Evolutionary conservation across 2,888 invertebrate species (phyloP).

Genomic region (Callyntrura sp.): DNA sequence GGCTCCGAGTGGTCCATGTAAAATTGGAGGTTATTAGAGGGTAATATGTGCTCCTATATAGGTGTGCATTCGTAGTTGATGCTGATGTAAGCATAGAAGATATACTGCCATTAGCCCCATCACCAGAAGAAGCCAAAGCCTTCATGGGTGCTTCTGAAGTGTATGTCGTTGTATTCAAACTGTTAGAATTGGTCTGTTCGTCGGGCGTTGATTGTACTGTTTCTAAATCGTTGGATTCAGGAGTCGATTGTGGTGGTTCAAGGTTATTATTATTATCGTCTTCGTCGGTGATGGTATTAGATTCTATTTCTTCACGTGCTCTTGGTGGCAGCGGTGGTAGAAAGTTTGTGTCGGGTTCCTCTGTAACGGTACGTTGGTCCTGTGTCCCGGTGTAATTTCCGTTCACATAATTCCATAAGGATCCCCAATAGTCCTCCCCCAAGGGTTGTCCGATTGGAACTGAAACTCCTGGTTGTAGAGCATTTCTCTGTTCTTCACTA

Average conservation of each 20-base stretch:
- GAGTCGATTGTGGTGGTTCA: background rate
- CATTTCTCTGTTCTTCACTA: background rate
- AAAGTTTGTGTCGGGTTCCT: slow-evolving; percentile 54
- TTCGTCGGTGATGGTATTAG: background rate
- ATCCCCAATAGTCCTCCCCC: slow-evolving; percentile 48
- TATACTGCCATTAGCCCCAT: background rate
- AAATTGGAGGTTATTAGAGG: background rate
- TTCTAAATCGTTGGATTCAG: slow-evolving; percentile 65
- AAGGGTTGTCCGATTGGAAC: slow-evolving; percentile 25
- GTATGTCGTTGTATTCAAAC: background rate
- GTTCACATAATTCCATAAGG: slow-evolving; percentile 63
- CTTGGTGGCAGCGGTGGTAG: slow-evolving; percentile 43
- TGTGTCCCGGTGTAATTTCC: slow-evolving; percentile 28
- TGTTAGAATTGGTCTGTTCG: slow-evolving; percentile 21
- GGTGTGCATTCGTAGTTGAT: background rate
- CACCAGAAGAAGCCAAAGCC: slow-evolving; percentile 21
- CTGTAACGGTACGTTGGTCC: slow-evolving; percentile 10
- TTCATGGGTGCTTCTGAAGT: slow-evolving; percentile 8
- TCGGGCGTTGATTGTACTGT: slow-evolving; percentile 48
- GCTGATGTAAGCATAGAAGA: slow-evolving; percentile 38
- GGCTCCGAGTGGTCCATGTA: background rate
- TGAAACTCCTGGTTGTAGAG: background rate
- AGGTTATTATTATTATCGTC: slow-evolving; percentile 6
- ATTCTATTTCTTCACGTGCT: slow-evolving; percentile 26
- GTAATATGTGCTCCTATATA: slow-evolving; percentile 15